Percentiles rank a stretch among this genome's conserved stretches.
Conservation (phyloP, 2,888 invertebrate species). For the Ametastegia equiseti region DNA sequence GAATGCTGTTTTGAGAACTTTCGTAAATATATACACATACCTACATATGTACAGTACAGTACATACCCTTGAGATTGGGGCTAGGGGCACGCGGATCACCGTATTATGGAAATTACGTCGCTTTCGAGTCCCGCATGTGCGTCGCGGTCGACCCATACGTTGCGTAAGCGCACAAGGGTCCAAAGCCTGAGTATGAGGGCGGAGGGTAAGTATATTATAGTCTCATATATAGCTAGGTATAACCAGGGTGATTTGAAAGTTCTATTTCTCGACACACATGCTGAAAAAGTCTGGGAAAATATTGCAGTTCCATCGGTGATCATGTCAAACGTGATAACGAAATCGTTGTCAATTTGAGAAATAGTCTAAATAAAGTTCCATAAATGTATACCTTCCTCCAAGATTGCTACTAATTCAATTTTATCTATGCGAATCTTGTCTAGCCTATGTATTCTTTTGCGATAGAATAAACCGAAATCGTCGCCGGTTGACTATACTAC, state of each 20-base stretch:
- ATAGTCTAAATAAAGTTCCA: too few species aligned
- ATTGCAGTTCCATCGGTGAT: neutral
- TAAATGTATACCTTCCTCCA: neutral
- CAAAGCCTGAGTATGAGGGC: neutral
- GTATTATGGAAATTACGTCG: conserved; percentile 9
- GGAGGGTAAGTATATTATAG: conserved; percentile 16
- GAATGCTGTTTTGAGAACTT: neutral
- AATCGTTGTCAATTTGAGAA: conserved; percentile 20
- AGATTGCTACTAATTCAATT: neutral
- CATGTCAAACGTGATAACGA: neutral
- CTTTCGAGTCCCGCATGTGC: conserved; percentile 4
- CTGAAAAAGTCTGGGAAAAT: neutral
- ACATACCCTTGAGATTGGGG: neutral
- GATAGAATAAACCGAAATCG: neutral
- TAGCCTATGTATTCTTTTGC: neutral
- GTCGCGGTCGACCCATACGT: conserved; percentile 25
- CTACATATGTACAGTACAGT: neutral
- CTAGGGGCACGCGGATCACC: neutral
- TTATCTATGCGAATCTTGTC: neutral
- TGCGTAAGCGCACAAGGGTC: neutral
- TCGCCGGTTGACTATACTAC: too few species aligned
- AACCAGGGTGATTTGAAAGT: neutral
- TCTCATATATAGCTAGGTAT: neutral
- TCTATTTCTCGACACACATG: neutral
- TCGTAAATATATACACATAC: neutral